Conservation (phyloP, 2,797 vertebrate species). For the Bovichtus variegatus region DNA sequence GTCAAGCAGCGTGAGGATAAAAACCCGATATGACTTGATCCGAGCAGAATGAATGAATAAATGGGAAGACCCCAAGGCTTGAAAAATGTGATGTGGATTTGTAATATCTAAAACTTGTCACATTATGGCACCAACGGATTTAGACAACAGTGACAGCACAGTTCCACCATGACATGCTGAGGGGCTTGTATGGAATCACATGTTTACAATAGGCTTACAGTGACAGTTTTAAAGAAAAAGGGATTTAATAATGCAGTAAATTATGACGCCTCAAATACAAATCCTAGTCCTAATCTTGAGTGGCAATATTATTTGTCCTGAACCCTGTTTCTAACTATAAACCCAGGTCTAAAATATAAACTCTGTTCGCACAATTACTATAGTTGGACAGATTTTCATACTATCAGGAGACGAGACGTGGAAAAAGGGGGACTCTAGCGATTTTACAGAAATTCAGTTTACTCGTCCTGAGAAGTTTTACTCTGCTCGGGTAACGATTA, state of each 20-base stretch:
- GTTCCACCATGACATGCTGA: slow-evolving; percentile 12
- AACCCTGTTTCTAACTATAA: background rate
- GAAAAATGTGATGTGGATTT: slow-evolving; percentile 5
- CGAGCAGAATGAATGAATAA: background rate
- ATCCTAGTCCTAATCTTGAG: background rate
- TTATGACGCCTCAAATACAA: background rate
- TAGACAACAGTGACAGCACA: slow-evolving; percentile 21
- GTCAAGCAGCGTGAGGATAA: slow-evolving; percentile 1
- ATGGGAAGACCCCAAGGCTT: slow-evolving; percentile 19
- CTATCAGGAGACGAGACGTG: background rate
- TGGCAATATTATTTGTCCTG: background rate
- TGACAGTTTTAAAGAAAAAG: slow-evolving; percentile 7
- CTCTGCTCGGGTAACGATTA: background rate
- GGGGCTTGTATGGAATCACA: slow-evolving; percentile 28
- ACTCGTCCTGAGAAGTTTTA: background rate
- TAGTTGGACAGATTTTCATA: background rate
- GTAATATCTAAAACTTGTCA: background rate
- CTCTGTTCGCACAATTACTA: background rate
- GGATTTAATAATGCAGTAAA: background rate
- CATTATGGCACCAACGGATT: slow-evolving; percentile 3
- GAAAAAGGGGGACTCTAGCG: background rate
- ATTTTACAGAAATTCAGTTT: background rate
- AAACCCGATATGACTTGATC: background rate
- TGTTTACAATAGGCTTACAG: slow-evolving; percentile 24
- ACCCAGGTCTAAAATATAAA: background rate